phyloP scores from a whole-genome alignment of 2,888 invertebrate species.

The Apodemia mormo region DNA sequence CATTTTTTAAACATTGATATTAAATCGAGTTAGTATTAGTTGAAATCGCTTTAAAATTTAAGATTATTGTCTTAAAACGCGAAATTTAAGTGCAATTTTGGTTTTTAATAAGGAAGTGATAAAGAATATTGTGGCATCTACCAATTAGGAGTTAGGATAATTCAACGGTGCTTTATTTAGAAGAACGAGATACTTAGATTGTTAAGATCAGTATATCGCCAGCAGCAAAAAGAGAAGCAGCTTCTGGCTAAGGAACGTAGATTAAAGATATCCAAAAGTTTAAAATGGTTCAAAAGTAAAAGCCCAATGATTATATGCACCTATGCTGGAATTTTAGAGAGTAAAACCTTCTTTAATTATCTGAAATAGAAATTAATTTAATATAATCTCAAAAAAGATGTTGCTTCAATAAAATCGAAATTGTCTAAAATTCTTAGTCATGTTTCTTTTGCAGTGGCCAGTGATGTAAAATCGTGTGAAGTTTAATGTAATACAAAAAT shows the following conservation, averaged over 20 bases:
- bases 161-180: constrained; percentile 14
- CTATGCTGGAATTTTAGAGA: too few relatives aligned
- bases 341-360: too few relatives aligned
- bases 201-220: not conserved
- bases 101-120: constrained; percentile 3
- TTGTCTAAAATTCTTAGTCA: too few relatives aligned
- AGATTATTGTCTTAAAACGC: constrained; percentile 13
- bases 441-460: too few relatives aligned
- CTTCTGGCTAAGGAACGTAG: not conserved
- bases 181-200: not conserved
- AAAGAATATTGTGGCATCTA: constrained; percentile 7
- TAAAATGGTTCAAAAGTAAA: not conserved
- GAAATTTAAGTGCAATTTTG: constrained; percentile 16
- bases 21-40: constrained; percentile 12
- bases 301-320: too few relatives aligned
- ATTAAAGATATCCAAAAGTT: not conserved
- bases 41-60: constrained; percentile 15
- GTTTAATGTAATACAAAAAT: too few relatives aligned
- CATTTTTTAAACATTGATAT: constrained; percentile 11
- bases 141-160: not conserved
- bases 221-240: not conserved
- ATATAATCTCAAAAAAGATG: too few relatives aligned
- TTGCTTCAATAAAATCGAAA: too few relatives aligned
- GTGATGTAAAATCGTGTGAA: too few relatives aligned
- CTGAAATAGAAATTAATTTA: too few relatives aligned